phyloP scores from a whole-genome alignment of 2,113 vertebrate genomes.

The Rhodinocichla rosea region DNA sequence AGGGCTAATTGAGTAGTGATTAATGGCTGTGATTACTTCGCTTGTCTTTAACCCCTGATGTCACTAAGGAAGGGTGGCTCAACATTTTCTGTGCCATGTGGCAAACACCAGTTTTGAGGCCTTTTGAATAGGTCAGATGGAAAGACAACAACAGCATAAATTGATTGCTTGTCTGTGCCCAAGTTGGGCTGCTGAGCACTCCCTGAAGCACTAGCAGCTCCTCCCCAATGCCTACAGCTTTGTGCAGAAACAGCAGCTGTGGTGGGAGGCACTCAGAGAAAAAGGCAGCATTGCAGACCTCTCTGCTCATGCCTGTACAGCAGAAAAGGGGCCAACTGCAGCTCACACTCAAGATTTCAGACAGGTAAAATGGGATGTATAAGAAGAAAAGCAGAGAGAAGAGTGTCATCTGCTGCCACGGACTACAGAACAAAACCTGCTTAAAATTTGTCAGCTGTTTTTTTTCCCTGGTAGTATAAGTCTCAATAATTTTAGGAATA shows the following conservation, averaged over 20 bases:
- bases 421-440: neutral
- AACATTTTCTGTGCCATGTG: neutral
- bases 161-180: neutral
- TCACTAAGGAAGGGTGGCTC: neutral
- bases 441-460: neutral
- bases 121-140: neutral
- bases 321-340: neutral
- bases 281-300: neutral
- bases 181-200: neutral
- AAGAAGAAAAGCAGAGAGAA: neutral
- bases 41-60: neutral
- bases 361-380: neutral
- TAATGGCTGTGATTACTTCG: neutral
- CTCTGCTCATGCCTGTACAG: neutral
- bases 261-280: neutral
- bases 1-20: neutral
- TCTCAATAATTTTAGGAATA: neutral
- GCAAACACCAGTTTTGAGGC: neutral
- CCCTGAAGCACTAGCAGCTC: neutral
- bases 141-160: neutral
- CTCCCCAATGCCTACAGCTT: neutral
- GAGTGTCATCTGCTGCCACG: fast-evolving
- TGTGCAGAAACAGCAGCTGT: neutral
- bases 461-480: neutral
- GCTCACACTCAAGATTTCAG: neutral